Base-by-base conservation (phyloP, 1,140 invertebrate genomes). In the Bombyx mandarina region DNA sequence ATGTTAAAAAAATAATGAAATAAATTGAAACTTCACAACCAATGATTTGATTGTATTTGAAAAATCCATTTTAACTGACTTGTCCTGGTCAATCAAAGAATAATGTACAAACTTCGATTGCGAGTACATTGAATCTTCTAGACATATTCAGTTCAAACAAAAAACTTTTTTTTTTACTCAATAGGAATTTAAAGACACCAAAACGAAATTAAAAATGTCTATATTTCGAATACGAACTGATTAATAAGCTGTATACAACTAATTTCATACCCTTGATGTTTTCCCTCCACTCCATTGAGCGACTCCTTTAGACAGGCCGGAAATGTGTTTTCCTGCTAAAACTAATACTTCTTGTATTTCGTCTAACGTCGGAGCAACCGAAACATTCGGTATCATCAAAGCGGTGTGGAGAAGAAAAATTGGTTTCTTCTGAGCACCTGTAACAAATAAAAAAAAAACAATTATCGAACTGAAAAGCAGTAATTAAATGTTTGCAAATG, bases 281-380 rank as follows among this genome's bases (percentile, higher is more conserved):
- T 91, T 92, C 52, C 92, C 93, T 44, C 93, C 94, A 51, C 92
- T 93, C 97, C 97, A 98, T 77, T 97, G 96, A 3, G 93, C 92
- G 49, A 98, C 95, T 18, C 96, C 96, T 88, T 96, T 98, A 2
- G 95, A 91, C 35, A 97, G 94, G 35, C 93, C 92, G 2, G 96
- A 92, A 54, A 99, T 96, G 56, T 92, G 92, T 88, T 94, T 95
- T 7, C 96, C 96, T 22, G 93, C 93, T 44, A 92, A 90, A 35
- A 93, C 91, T n/a, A 98, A 88, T 12, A 93, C 92, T 63, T 98
- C 96, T 87, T 99, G 97, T 43, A 99, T 93, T 60, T 98, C 96
- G 62, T 98, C 96, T 56, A 98, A 82, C 65, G 91, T 96, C 47
- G 97, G 97, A 62, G 93, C 93, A 54, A 98, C 94, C 1, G 92